Conservation (phyloP, 1,140 invertebrate genomes). For the Pectinophora gossypiella region DNA sequence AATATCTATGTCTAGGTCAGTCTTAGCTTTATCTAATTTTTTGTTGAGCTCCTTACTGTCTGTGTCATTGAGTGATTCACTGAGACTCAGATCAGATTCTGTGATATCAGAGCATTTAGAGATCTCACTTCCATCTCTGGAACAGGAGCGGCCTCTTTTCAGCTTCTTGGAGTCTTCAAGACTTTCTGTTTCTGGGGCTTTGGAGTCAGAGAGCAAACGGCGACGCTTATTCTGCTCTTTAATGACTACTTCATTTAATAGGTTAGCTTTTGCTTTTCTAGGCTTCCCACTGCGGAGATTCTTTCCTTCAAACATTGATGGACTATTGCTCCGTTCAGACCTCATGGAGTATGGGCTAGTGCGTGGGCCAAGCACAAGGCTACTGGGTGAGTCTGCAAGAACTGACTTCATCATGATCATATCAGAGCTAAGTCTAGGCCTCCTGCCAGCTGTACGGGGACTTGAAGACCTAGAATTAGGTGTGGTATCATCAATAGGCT, state of each 20-base stretch:
- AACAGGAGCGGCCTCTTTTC: constrained; percentile 77
- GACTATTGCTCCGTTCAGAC: constrained; percentile 73
- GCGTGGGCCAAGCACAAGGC: constrained; percentile 52
- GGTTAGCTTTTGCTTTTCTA: constrained; percentile 73
- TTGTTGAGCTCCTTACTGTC: constrained; percentile 67
- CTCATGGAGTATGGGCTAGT: constrained; percentile 76
- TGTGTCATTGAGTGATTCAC: constrained; percentile 73
- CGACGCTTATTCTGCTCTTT: constrained; percentile 69
- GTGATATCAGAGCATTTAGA: constrained; percentile 76
- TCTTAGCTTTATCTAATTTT: constrained; percentile 71
- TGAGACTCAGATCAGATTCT: constrained; percentile 79
- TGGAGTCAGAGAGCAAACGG: constrained; percentile 66
- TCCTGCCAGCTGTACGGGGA: constrained; percentile 57
- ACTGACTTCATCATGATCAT: constrained; percentile 66
- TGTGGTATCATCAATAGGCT: constrained; percentile 53
- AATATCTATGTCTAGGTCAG: constrained; percentile 70
- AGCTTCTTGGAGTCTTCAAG: constrained; percentile 72
- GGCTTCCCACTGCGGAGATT: constrained; percentile 81
- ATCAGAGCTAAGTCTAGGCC: constrained; percentile 64
- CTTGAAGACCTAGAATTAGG: constrained; percentile 68
- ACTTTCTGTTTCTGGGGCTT: constrained; percentile 43
- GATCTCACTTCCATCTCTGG: constrained; percentile 74
- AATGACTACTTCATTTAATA: constrained; percentile 71
- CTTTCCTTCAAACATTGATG: constrained; percentile 62
- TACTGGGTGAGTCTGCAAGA: constrained; percentile 52